Conservation (phyloP, 2,113 vertebrate species). For the Hiodon tergisus region DNA sequence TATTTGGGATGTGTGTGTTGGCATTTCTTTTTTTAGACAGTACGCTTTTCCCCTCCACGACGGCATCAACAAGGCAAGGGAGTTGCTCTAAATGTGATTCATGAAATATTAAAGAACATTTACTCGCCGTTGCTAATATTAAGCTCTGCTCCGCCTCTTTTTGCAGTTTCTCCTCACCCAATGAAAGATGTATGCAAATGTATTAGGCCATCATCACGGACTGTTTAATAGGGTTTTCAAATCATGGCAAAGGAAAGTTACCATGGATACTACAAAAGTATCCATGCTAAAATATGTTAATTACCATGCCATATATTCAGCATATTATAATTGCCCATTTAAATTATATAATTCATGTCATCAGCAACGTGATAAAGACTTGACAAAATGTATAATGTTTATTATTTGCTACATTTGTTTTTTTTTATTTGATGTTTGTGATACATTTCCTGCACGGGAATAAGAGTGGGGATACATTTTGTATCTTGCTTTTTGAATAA, state of each 20-base stretch:
- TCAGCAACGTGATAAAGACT: slow-evolving; percentile 38
- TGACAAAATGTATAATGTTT: background rate
- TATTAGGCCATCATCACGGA: slow-evolving; percentile 68
- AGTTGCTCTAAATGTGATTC: background rate
- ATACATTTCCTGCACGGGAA: background rate
- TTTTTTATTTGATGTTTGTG: background rate
- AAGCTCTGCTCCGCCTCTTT: slow-evolving; percentile 16
- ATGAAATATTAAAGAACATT: slow-evolving; percentile 2
- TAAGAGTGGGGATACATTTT: background rate
- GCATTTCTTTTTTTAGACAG: slow-evolving; percentile 25
- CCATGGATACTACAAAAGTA: slow-evolving; percentile 71
- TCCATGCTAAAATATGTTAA: slow-evolving; percentile 24
- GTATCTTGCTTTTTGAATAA: background rate
- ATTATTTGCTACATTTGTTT: background rate
- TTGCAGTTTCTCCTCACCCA: slow-evolving; percentile 20
- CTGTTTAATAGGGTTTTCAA: slow-evolving; percentile 69
- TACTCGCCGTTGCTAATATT: slow-evolving; percentile 20
- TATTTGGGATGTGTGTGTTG: slow-evolving; percentile 22
- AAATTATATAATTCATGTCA: slow-evolving; percentile 50
- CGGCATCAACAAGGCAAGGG: background rate
- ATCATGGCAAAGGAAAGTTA: slow-evolving; percentile 59
- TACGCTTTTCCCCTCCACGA: background rate
- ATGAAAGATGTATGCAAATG: slow-evolving; percentile 63
- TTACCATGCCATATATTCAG: slow-evolving; percentile 34
- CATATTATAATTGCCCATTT: slow-evolving; percentile 67